Base-by-base conservation (phyloP, 2,113 vertebrate species). In the Etheostoma cragini region DNA sequence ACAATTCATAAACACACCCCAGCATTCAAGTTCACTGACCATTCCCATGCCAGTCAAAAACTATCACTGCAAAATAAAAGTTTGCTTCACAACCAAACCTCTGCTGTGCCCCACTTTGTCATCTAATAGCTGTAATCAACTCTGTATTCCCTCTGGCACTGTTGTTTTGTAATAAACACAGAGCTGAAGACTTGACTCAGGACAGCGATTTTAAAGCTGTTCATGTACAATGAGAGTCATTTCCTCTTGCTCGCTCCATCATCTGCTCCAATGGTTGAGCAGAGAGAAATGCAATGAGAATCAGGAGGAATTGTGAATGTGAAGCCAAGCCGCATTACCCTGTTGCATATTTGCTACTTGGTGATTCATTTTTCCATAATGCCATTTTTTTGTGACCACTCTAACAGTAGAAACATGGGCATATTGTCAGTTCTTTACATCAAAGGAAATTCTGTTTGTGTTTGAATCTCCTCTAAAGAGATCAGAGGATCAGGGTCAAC, bases 71-170 rank as follows among this genome's bases (percentile, higher is more conserved):
- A 50, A 15, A 77, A 73, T 19, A 70, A 62, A 72, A 45, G 17
- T 53, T 67, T 72, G 80, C 80, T 87, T 85, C 82, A 66, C 72
- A 81, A 33, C 63, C 46, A 68, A 74, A 14, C 49, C 77, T 83
- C 82, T 46, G 63, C 76, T 83, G 63, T 11, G 63, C 45, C 8
- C 1, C 79, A 24, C 66, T 72, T 42, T 78, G 79, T 80, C 56
- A 64, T 62, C 79, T 88, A 84, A 91, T 76, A 86, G 82, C 80
- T 86, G 75, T 85, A 83, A 85, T 88, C 84, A 89, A 74, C 56
- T 69, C 72, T 38, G 73, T 67, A 57, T 62, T 74, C 54, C 46
- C n/a, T 47, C 62, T 61, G 83, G 86, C 73, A 83, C 54, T 66
- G 70, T 67, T 76, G 60, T 86, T 88, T 76, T 76, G 50, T 80